Evolutionary conservation across 1,140 invertebrate genomes (phyloP), one percentile per base, ranked within the genome.

Genomic region (Drosophila erecta): DNA sequence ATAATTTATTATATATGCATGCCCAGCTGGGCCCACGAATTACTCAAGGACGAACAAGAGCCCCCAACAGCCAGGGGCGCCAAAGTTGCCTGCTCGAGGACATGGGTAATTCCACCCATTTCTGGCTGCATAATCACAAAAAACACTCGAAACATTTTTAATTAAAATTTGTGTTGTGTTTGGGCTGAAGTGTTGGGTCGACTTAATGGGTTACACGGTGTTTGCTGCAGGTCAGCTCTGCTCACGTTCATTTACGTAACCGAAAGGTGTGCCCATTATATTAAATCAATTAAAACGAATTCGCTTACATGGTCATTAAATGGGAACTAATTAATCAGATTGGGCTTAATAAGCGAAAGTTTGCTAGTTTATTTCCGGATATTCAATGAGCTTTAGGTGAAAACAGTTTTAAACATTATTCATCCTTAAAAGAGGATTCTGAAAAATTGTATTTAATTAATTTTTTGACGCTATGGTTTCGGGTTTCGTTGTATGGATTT

Each of bases 81-180:
- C 41, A 65, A 33, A 70, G 60, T 30, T 38, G 70, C n/a, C 49
- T n/a, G 70, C 44, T 59, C 71, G 47, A 66, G 57, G 59, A 86
- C 60, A 54, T 62, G 75, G 70, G 46, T 40, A 69, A 56, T 47
- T 55, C 66, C 27, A 15, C 12, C 66, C 55, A 27, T 59, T 24
- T 47, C 67, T 47, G 46, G 61, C 72, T 59, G 80, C 70, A 67
- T 67, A 72, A 86, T 71, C 69, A 78, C 55, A 61, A 87, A 81
- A 74, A 75, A 67, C 62, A 60, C 71, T 79, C 66, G 62, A 86
- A 83, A 81, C 71, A 86, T 89, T 69, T 89, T 76, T 87, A 87
- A 87, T 87, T 87, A 89, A 87, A 87, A 89, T 83, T 89, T 76
- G 79, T 72, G 75, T 79, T 72, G 71, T 72, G 65, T 57, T 79